Conservation (phyloP, 2,797 vertebrate species). For the Chloroceryle amazona region DNA sequence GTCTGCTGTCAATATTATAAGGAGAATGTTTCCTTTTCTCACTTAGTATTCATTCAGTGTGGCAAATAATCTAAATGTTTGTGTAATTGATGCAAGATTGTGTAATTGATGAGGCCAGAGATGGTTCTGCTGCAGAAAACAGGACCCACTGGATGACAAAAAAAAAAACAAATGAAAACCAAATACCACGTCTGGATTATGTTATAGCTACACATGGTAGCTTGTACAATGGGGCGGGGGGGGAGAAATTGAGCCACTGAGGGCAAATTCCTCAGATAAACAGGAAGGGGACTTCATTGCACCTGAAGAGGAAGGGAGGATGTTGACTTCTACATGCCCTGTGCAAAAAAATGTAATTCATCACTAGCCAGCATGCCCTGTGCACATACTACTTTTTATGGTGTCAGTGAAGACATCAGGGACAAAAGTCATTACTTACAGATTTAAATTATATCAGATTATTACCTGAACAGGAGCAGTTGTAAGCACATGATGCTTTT, state of each 20-base stretch:
- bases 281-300: neutral
- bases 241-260: neutral
- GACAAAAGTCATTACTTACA: neutral
- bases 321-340: rapidly evolving
- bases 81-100: neutral
- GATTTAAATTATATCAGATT: neutral
- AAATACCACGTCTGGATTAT: neutral
- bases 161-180: neutral
- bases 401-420: neutral
- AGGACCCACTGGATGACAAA: neutral
- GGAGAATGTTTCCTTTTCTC: neutral
- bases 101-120: neutral
- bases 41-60: neutral
- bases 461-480: rapidly evolving
- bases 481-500: neutral
- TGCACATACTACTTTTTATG: neutral
- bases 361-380: neutral
- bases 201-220: neutral
- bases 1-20: neutral
- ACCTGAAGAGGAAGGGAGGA: neutral
- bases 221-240: neutral
- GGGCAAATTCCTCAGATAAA: neutral
- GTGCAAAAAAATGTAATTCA: neutral
- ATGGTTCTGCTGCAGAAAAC: neutral
- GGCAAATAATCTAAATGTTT: slow-evolving; percentile 7